Conservation (phyloP, 2,797 vertebrate species). For the Tachyglossus aculeatus region DNA sequence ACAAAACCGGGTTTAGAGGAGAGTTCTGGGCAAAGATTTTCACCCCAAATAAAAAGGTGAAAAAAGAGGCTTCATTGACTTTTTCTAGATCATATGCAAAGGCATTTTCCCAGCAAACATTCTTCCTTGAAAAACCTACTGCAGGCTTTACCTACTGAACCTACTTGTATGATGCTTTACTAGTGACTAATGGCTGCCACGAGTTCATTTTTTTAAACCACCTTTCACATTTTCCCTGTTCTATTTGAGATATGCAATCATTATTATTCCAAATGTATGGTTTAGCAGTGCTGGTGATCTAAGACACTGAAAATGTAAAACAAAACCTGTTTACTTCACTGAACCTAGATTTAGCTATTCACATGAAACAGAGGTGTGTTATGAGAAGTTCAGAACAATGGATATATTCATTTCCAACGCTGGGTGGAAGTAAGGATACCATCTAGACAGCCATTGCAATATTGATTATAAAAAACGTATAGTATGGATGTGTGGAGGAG, state of each 20-base stretch:
- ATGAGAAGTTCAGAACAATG: neutral
- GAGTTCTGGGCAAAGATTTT: no score
- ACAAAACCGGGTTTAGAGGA: no score
- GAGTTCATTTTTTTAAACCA: slow-evolving; percentile 32
- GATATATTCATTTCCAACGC: slow-evolving; percentile 3
- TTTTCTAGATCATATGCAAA: no score
- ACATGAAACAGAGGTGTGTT: slow-evolving; percentile 21
- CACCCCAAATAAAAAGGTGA: no score
- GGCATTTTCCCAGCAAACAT: neutral
- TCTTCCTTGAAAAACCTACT: slow-evolving; percentile 22
- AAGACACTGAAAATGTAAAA: slow-evolving; percentile 24
- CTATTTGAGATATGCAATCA: slow-evolving; percentile 16
- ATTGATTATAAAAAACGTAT: neutral
- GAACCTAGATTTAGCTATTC: slow-evolving; percentile 28
- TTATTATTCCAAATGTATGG: slow-evolving; percentile 29
- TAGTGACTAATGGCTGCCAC: slow-evolving; percentile 31
- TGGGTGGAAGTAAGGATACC: neutral
- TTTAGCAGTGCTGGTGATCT: slow-evolving; percentile 25
- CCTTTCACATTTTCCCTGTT: slow-evolving; percentile 20
- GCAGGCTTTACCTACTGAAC: neutral
- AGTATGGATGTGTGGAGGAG: neutral
- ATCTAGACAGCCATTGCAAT: neutral
- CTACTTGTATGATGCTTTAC: no score
- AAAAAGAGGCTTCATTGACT: no score
- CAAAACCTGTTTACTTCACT: slow-evolving; percentile 34